These are phyloP conservation scores for Meloidogyne hapla DNA, from an alignment of 1,140 invertebrate genomes.

Conservation along the genomic window DNA sequence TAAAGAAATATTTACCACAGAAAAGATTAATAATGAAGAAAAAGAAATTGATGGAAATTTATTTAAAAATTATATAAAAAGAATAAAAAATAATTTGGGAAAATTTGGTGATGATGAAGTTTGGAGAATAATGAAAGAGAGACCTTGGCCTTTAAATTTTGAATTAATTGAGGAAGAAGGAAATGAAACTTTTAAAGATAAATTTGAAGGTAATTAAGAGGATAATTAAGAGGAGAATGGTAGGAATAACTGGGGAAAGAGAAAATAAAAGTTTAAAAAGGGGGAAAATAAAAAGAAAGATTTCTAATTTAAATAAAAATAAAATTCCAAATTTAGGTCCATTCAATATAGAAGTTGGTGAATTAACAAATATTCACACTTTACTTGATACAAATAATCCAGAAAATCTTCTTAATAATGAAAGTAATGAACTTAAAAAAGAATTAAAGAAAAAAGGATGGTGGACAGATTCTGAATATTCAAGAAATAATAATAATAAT, in stretches of 20 bases:
- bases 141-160: conserved; percentile 1
- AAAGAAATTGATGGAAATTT: neutral
- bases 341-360: neutral
- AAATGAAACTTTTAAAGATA: neutral
- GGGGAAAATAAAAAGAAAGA: too few species aligned
- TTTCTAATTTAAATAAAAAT: too few species aligned
- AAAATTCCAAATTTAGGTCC: neutral
- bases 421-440: neutral
- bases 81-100: neutral
- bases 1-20: neutral
- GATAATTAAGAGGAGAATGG: too few species aligned
- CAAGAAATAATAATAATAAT: neutral
- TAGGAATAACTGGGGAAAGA: too few species aligned
- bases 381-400: neutral
- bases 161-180: neutral
- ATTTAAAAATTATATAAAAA: conserved; percentile 2
- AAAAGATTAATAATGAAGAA: neutral
- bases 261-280: too few species aligned
- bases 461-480: neutral
- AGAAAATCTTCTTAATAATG: neutral
- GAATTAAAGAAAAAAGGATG: neutral
- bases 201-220: neutral
- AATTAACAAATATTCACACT: neutral
- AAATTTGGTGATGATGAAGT: neutral
- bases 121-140: neutral